Evolutionary conservation across 2,113 vertebrate genomes (phyloP), one percentile per base, ranked within the genome.

Genomic region (Chaetodon auriga): DNA sequence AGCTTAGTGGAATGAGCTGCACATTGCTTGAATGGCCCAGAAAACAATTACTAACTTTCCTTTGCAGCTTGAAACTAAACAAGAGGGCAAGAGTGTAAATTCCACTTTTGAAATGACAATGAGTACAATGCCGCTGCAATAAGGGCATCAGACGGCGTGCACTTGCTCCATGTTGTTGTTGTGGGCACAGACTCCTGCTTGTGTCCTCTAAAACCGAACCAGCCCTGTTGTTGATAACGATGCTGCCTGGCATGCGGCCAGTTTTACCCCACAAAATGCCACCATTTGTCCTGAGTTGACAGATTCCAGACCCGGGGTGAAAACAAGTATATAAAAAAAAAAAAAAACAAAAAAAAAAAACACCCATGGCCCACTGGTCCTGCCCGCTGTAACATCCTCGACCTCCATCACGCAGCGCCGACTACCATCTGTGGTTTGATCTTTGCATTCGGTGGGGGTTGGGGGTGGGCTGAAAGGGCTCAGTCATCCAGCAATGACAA

Each of bases 401-500:
- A 89, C 85, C 89, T 91, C 85, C 79, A 87, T 80, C 87, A 84
- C 85, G 62, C 68, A 61, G 55, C 54, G 54, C 69, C 55, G 81
- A 62, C 82, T 70, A 53, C 80, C 84, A 85, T 91, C 84, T 89
- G 90, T 84, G 79, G 62, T 71, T 78, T 90, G 82, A 87, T 89
- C 83, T 90, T 89, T 86, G 82, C 77, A 83, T 81, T 84, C 65
- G 36, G 65, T 38, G 16, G 45, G 25, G 55, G 30, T 30, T 30
- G 30, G 35, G 9, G 64, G 43, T 61, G 25, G 45, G 5, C 49
- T 88, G 85, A 93, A 92, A 90, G 82, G 68, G 74, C 76, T 91
- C 91, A 89, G 83, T 93, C 91, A 93, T 87, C 84, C 88, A 84
- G 91, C 85, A 90, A 87, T 90, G 88, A 86, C 90, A 86, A 75